Conservation (phyloP, 2,113 vertebrate genomes). For the Oryzias woworae region DNA sequence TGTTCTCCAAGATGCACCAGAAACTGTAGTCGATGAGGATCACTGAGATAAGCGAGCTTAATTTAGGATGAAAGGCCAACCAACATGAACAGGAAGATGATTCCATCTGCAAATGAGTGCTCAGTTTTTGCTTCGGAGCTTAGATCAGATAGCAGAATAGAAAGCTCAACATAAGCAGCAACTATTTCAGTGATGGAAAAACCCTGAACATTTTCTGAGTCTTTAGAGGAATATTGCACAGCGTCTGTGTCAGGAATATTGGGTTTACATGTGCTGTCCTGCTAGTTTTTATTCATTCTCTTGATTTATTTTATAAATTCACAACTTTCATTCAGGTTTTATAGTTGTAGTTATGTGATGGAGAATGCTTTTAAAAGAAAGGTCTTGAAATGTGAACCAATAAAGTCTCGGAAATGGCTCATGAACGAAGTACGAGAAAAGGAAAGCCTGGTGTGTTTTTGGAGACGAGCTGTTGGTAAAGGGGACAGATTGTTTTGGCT, state of each 20-base stretch:
- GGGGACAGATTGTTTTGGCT: no score
- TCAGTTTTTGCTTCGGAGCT: conserved; percentile 9
- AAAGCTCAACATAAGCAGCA: conserved; percentile 45
- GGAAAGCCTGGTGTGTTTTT: no score
- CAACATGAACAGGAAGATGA: conserved; percentile 38
- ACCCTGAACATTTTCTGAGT: background rate
- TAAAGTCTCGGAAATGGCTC: no score
- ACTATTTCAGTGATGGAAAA: conserved; percentile 31
- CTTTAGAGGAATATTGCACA: conserved; percentile 3
- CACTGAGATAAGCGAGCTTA: conserved; percentile 37
- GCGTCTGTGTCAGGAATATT: background rate
- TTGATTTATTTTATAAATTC: no score
- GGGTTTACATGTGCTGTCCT: background rate
- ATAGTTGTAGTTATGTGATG: no score
- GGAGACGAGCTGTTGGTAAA: no score
- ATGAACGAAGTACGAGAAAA: no score
- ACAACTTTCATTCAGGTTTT: no score
- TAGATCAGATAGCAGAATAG: conserved; percentile 46
- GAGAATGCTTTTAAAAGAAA: no score
- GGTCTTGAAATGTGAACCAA: no score
- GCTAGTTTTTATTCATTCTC: background rate
- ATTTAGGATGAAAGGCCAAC: conserved; percentile 45
- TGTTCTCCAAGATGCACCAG: background rate
- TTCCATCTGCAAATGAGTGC: conserved; percentile 55
- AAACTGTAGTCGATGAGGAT: no score